Conservation (phyloP, 2,797 vertebrate species). For the Chelmon rostratus region DNA sequence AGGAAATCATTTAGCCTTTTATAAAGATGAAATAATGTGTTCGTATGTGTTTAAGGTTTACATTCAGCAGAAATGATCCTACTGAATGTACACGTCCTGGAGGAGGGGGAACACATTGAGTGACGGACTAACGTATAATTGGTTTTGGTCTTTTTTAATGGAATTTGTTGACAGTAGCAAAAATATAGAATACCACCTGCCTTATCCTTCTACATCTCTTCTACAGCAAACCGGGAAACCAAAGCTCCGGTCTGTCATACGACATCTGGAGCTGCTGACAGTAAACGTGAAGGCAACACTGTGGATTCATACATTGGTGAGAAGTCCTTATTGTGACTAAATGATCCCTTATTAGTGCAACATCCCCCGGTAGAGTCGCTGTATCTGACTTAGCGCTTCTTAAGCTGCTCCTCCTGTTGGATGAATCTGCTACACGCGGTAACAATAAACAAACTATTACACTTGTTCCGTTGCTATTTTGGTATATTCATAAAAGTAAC, state of each 20-base stretch:
- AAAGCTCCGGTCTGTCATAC: neutral
- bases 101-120: neutral
- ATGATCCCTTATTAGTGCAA: neutral
- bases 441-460: neutral
- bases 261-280: neutral
- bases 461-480: neutral
- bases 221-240: neutral
- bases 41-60: neutral
- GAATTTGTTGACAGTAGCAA: constrained; percentile 5
- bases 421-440: neutral
- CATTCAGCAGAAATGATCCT: neutral
- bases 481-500: constrained; percentile 6
- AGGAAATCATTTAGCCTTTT: neutral
- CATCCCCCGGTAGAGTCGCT: neutral
- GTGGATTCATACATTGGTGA: neutral
- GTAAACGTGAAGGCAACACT: neutral
- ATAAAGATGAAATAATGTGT: no score
- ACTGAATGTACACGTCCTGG: neutral
- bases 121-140: neutral
- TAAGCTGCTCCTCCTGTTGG: neutral
- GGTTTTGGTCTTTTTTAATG: neutral
- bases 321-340: neutral
- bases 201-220: neutral
- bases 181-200: neutral
- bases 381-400: neutral